phyloP scores from a whole-genome alignment of 2,888 invertebrate genomes.

The Drosophila neutralis region DNA sequence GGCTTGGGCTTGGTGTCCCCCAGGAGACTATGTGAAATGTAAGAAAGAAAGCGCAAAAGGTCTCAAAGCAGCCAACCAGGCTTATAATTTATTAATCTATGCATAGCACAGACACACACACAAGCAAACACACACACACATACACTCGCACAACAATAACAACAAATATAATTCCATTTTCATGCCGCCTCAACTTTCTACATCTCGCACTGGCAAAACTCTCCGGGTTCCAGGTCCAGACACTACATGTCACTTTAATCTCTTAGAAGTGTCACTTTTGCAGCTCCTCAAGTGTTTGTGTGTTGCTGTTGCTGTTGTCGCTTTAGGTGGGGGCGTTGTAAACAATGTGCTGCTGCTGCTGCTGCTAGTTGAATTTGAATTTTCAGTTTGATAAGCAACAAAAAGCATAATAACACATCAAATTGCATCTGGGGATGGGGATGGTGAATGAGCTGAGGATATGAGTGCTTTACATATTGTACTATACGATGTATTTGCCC shows the following conservation, averaged over 20 bases:
- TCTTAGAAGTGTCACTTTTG: slow-evolving; percentile 78
- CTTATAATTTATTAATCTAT: slow-evolving; percentile 80
- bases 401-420: slow-evolving; percentile 80
- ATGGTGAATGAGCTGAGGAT: slow-evolving; percentile 23
- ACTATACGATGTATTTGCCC: slow-evolving; percentile 16
- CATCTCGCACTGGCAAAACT: slow-evolving; percentile 28
- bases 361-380: slow-evolving; percentile 75
- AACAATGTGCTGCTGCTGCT: slow-evolving; percentile 65
- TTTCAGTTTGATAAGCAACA: slow-evolving; percentile 79
- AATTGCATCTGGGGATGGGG: slow-evolving; percentile 55
- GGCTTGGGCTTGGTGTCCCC: slow-evolving; percentile 46
- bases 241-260: slow-evolving; percentile 79
- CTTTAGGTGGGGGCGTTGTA: slow-evolving; percentile 69
- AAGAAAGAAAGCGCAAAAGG: slow-evolving; percentile 68
- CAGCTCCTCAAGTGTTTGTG: slow-evolving; percentile 75
- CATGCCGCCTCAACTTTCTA: slow-evolving; percentile 67
- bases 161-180: slow-evolving; percentile 60
- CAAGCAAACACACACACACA: slow-evolving; percentile 7
- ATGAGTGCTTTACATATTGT: slow-evolving; percentile 32
- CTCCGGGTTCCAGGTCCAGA: slow-evolving; percentile 42
- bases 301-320: slow-evolving; percentile 44
- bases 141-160: slow-evolving; percentile 48
- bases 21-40: slow-evolving; percentile 66
- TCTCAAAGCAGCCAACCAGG: slow-evolving; percentile 59
- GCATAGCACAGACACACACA: slow-evolving; percentile 53